phyloP scores from a whole-genome alignment of 2,888 invertebrate species.

The Ormyrus rosae region DNA sequence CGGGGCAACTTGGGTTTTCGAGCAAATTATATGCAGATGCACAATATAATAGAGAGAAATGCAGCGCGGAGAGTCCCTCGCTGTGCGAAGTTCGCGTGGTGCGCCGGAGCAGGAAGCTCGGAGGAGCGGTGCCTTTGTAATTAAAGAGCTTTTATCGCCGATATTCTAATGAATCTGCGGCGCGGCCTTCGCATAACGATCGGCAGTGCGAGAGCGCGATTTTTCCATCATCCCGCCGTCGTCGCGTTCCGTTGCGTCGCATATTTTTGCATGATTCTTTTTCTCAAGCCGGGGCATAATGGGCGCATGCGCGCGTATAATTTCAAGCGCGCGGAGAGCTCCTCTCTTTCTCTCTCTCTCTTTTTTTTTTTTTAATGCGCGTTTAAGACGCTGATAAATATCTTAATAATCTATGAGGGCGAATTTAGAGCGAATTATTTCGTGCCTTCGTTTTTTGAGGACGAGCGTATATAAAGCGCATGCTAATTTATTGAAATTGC shows the following conservation, averaged over 20 bases:
- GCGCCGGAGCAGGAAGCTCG: constrained; percentile 31
- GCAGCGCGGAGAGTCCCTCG: not conserved
- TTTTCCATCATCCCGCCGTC: constrained; percentile 47
- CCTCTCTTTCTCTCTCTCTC: not conserved
- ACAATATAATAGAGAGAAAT: not conserved
- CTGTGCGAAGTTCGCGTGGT: constrained; percentile 4
- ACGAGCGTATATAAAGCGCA: not conserved
- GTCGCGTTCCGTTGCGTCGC: constrained; percentile 13
- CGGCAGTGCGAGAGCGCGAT: constrained; percentile 53
- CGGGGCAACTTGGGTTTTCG: no score
- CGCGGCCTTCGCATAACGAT: constrained; percentile 65
- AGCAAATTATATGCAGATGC: not conserved
- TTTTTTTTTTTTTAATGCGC: constrained; percentile 47
- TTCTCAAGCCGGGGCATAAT: constrained; percentile 15
- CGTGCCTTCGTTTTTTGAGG: constrained; percentile 1
- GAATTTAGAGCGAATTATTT: constrained; percentile 35
- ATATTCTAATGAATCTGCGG: constrained; percentile 69
- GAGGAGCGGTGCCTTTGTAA: constrained; percentile 64
- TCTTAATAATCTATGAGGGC: constrained; percentile 50
- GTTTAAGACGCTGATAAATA: constrained; percentile 47
- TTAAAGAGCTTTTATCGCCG: constrained; percentile 70
- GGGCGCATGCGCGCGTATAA: constrained; percentile 28
- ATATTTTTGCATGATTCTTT: constrained; percentile 54
- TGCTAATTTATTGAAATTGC: constrained; percentile 45
- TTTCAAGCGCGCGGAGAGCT: not conserved